These are phyloP conservation scores for Threskiornis aethiopicus DNA, from an alignment of 2,797 vertebrate species.

Conservation along the genomic window DNA sequence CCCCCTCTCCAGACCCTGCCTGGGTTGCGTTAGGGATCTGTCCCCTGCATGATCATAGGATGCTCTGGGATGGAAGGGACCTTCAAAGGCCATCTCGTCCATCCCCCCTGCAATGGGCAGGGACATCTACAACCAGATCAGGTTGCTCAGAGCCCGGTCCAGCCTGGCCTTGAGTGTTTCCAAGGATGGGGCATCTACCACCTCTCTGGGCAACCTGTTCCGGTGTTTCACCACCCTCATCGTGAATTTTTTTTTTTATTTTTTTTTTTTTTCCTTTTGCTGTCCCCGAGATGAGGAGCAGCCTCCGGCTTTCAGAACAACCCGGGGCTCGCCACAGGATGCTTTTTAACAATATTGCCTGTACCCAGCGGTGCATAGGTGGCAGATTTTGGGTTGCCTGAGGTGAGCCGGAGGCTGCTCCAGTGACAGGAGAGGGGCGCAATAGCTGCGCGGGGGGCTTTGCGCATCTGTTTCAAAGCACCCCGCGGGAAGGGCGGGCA, in stretches of 20 bases:
- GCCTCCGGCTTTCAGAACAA: neutral
- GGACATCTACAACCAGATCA: too few relatives aligned
- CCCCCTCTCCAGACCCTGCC: neutral
- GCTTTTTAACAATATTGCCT: neutral
- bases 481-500: neutral
- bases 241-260: too few relatives aligned
- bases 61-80: too few relatives aligned
- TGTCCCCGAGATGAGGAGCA: neutral
- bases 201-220: too few relatives aligned
- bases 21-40: accelerated
- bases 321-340: neutral
- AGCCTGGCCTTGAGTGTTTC: too few relatives aligned
- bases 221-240: too few relatives aligned
- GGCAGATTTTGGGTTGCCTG: neutral
- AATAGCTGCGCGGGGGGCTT: accelerated
- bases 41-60: neutral
- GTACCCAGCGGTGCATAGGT: accelerated
- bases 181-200: too few relatives aligned
- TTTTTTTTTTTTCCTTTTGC: neutral
- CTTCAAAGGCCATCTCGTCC: too few relatives aligned
- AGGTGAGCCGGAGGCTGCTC: neutral
- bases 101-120: too few relatives aligned
- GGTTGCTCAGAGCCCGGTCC: too few relatives aligned
- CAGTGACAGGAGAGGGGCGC: neutral
- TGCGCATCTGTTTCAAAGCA: neutral